Evolutionary conservation across 2,888 invertebrate species (phyloP), one percentile per base, ranked within the genome.

Genomic region (Teinopalpus imperialis): DNA sequence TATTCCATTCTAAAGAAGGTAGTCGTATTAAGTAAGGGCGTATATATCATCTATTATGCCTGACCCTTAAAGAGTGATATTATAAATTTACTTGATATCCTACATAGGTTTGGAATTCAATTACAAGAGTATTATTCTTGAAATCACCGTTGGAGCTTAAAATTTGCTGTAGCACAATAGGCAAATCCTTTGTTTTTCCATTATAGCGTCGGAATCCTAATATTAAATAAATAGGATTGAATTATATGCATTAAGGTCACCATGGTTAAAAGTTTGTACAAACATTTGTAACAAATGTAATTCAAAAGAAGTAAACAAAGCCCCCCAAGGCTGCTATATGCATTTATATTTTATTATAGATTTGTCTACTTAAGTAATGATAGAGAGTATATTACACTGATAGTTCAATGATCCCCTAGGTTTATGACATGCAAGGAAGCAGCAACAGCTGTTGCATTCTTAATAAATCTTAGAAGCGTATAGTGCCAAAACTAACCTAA

Each of bases 1-100:
- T 51, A 46, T 51, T 48, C 43, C 43, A 14, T 32, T 48, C 20
- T 43, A 46, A 50, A 51, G 46, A 48, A 48, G 43, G 46, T 43
- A 47, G 46, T 47, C 50, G n/a, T 43, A 47, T 41, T 47, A 43
- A 47, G 41, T 36, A 37, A 43, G 47, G 43, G 41, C 39, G 42
- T 27, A 39, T 48, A 21, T 43, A 27, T 40, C 30, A 45, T 45
- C 27, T 29, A 34, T 45, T 45, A 34, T 45, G 16, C 21, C 21
- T 45, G 27, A 39, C 34, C 34, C 27, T 39, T 40, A 40, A 34
- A 45, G 32, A 40, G 14, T 40, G 32, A 34, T 34, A 34, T 45
- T 39, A 45, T 21, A 37, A 37, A 32, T 44, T 44, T 24, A 26
- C 16, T 34, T 14, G 21, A 14, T 45, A 32, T 34, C 34, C 45